Conservation (phyloP, 37 sponge, comb jelly and placozoan species). For the Beroe ovata region DNA sequence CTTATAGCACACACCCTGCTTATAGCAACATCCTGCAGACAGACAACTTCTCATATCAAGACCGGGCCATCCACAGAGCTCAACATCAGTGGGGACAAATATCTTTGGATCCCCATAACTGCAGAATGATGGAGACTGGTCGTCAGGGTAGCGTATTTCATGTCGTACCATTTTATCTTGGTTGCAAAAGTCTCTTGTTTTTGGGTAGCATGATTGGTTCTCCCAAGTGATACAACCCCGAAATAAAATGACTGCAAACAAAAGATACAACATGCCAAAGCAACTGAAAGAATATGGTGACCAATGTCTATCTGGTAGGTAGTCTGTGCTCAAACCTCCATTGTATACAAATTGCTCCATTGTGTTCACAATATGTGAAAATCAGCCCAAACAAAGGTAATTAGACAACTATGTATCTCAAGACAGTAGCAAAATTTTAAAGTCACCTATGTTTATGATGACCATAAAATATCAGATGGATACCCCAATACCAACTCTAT, state of each 20-base stretch:
- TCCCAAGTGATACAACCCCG: neutral
- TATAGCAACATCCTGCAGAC: constrained; percentile 7
- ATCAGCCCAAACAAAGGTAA: no score
- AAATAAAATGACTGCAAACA: neutral
- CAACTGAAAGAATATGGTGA: neutral
- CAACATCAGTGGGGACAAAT: neutral
- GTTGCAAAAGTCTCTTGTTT: neutral
- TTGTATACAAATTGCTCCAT: no score
- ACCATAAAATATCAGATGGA: no score
- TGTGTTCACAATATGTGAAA: no score
- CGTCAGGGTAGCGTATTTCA: neutral
- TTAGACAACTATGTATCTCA: no score
- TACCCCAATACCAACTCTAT: no score
- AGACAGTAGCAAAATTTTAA: no score
- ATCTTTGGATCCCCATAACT: neutral
- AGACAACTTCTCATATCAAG: neutral
- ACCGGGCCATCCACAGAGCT: constrained; percentile 22
- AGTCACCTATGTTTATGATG: no score
- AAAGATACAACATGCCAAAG: neutral
- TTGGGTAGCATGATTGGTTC: neutral
- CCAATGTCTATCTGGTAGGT: no score
- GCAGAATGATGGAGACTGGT: neutral
- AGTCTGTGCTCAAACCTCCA: no score
- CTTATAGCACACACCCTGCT: neutral
- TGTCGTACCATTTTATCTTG: neutral